These are phyloP conservation scores for Oscheius sp. DNA, from an alignment of 2,888 invertebrate genomes.

Conservation along the genomic window DNA sequence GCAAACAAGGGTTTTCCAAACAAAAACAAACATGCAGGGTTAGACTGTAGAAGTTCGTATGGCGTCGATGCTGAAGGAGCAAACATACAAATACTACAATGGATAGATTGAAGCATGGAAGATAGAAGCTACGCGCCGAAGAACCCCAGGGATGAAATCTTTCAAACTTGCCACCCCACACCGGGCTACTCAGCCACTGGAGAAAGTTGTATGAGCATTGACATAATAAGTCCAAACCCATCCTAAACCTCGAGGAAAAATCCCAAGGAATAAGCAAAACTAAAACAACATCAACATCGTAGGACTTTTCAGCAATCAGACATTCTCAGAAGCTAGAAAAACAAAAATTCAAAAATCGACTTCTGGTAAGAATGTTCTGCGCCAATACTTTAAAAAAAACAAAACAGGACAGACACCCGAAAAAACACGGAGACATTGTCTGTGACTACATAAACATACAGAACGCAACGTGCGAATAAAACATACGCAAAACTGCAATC, in stretches of 20 bases:
- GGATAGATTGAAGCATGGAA: background rate
- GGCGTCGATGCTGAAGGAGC: background rate
- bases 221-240: background rate
- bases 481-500: conserved; percentile 17
- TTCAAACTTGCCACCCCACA: conserved; percentile 27
- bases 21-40: background rate
- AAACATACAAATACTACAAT: conserved; percentile 2
- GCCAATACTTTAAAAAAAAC: no score
- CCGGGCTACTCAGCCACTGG: background rate
- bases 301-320: no score
- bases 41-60: background rate
- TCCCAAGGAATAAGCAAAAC: no score
- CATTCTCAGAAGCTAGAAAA: no score
- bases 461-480: conserved; percentile 26
- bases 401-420: conserved; percentile 24
- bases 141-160: background rate
- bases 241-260: background rate
- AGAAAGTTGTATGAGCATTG: background rate
- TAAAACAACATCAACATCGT: no score
- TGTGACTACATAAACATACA: conserved; percentile 23
- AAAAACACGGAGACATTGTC: conserved; percentile 24
- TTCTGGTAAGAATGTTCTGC: background rate
- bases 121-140: background rate
- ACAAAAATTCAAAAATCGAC: background rate
- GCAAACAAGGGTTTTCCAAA: conserved; percentile 10